Base-by-base conservation (phyloP, 1,140 invertebrate species). In the Pristionchus pacificus region DNA sequence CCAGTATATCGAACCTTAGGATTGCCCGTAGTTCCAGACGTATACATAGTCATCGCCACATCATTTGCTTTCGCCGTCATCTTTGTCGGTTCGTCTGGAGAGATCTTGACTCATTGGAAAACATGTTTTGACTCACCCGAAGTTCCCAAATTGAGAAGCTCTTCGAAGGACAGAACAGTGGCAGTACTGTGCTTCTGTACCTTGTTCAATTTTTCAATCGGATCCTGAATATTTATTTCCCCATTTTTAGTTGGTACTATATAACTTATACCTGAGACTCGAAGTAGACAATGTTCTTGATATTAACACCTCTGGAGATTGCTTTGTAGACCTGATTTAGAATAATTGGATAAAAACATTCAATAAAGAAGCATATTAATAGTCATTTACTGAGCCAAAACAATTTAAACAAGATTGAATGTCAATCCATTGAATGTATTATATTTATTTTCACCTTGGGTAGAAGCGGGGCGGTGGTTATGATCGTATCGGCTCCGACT, bases 11-110 rank as follows among this genome's bases (percentile, higher is more conserved):
- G n/a, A n/a, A n/a, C n/a, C n/a, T 95, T 94, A 0, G 93, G 93
- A 68, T 91, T 89, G 32, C 93, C 93, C 0, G 93, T 96, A 0
- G 92, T 94, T 1, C 93, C 93, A 76, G 91, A 93, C 0, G 93
- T 96, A 86, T 96, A 97, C 93, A 96, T 96, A 58, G 96, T 91
- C 77, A 96, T 93, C 25, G 93, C 93, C 19, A 89, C 90, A 79
- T 97, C 93, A 6, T 89, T 86, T 1, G 88, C 82, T 25, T 86
- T 87, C 1, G 76, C 72, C 28, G 70, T 59, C 29, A 32, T 31
- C 14, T 73, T 1, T 10, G 32, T 13, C 19, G 62, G 62, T 13
- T 14, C 30, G 2, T 72, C 68, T 73, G 59, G 70, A 65, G 2
- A 59, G 71, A n/a, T n/a, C n/a, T n/a, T n/a, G n/a, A 90, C 89